These are phyloP conservation scores for Lamellibrachia luymesi DNA, from an alignment of 1,140 invertebrate genomes.

Conservation along the genomic window DNA sequence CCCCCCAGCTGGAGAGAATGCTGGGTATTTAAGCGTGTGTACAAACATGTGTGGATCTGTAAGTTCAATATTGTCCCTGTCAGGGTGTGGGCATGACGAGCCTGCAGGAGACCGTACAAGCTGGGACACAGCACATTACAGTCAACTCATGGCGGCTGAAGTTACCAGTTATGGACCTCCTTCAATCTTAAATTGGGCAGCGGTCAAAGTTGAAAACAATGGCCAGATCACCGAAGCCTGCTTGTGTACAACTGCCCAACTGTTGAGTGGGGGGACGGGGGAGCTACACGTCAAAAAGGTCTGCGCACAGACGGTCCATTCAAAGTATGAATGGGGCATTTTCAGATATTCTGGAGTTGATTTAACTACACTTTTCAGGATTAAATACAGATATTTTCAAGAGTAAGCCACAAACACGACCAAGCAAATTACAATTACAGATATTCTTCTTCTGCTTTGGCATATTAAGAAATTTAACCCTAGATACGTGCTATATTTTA, in stretches of 20 bases:
- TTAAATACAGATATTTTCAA: not conserved
- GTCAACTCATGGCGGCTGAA: not conserved
- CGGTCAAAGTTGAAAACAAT: not conserved
- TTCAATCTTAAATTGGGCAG: not conserved
- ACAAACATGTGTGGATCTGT: not conserved
- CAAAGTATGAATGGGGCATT: too few species aligned
- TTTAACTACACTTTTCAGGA: not conserved
- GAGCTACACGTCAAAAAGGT: not conserved
- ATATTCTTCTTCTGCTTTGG: not conserved
- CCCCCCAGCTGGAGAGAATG: not conserved
- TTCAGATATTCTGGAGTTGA: not conserved
- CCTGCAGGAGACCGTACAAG: not conserved
- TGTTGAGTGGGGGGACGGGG: too few species aligned
- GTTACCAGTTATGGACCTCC: not conserved
- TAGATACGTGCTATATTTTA: not conserved
- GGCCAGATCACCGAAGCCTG: not conserved
- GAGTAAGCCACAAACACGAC: not conserved
- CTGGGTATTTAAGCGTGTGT: not conserved
- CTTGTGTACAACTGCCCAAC: not conserved
- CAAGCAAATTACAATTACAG: not conserved
- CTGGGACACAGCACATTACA: not conserved
- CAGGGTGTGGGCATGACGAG: not conserved
- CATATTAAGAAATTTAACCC: not conserved
- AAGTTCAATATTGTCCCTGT: conserved; percentile 1
- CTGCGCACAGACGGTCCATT: not conserved